Base-by-base conservation (phyloP, 2,113 vertebrate species). In the Carassius carassius region DNA sequence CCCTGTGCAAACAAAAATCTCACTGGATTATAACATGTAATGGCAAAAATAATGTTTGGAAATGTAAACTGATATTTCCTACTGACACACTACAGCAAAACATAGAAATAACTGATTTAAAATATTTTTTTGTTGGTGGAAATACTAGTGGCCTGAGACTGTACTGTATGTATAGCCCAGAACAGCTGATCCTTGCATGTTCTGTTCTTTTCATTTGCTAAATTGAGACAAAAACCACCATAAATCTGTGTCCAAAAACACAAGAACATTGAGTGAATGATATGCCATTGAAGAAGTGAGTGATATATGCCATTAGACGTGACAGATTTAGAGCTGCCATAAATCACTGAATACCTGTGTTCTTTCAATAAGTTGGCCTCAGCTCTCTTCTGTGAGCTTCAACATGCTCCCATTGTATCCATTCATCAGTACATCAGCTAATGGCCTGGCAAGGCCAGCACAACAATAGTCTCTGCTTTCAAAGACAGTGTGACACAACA, bases 401-500 rank as follows among this genome's bases (percentile, higher is more conserved):
- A 70, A 70, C 44, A 37, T 56, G 63, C 63, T 49, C 19, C 56
- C 37, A 13, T 32, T 85, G 65, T 81, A 17, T 74, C 56, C 56
- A 70, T 86, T 58, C 17, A 86, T 72, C 67, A 79, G 79, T 67
- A n/a, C 58, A 85, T 86, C 81, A 81, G 73, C 76, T 67, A 70
- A 58, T 62, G 51, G 35, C 49, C 23, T 7, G 14, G 23, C 49
- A 78, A 69, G 62, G 58, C 83, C 83, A 78, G 13, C 25, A 3
- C n/a, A 12, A 76, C 51, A 65, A 51, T 73, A 51, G 65, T 84
- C 60, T 60, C 75, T 63, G 60, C 32, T 88, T 88, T 87, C 83
- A 88, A 14, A 73, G 9, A 37, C 75, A 14, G 77, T 78, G 78
- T 89, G 90, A 84, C 84, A 81, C 85, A 89, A 89, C 69, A 58